Evolutionary conservation across 2,888 invertebrate species (phyloP).

Genomic region (Blastobasis lacticolella): DNA sequence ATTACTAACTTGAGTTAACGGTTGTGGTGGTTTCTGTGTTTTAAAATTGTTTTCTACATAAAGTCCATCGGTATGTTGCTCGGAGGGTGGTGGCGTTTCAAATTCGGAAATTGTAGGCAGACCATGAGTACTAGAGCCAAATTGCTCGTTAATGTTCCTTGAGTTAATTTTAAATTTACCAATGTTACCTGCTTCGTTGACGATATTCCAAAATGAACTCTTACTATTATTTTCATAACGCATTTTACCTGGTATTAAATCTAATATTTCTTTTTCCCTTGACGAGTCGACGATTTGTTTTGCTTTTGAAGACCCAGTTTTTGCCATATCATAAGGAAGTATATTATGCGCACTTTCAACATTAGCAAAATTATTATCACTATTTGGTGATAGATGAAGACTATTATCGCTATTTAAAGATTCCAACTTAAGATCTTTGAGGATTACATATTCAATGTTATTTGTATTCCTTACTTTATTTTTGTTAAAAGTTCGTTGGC

Average conservation of each 20-base stretch:
- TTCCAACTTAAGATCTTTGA: slow-evolving; percentile 36
- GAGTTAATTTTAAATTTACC: slow-evolving; percentile 23
- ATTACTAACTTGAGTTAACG: slow-evolving; percentile 20
- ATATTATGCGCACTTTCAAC: slow-evolving; percentile 30
- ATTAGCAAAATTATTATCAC: slow-evolving; percentile 28
- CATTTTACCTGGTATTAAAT: slow-evolving; percentile 17
- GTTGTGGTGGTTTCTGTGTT: slow-evolving; percentile 12
- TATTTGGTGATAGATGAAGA: slow-evolving; percentile 16
- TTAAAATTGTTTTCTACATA: slow-evolving; percentile 20
- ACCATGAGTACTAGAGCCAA: slow-evolving; percentile 20
- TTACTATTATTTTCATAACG: slow-evolving; percentile 17
- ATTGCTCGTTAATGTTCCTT: slow-evolving; percentile 14
- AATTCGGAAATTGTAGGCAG: slow-evolving; percentile 34
- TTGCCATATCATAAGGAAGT: slow-evolving; percentile 32
- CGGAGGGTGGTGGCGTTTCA: slow-evolving; percentile 47
- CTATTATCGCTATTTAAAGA: slow-evolving; percentile 28
- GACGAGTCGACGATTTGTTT: slow-evolving; percentile 12
- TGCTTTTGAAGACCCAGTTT: slow-evolving; percentile 13
- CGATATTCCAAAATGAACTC: slow-evolving; percentile 35
- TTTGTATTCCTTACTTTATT: slow-evolving; percentile 37
- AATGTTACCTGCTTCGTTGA: slow-evolving; percentile 24
- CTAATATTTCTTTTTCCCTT: slow-evolving; percentile 31
- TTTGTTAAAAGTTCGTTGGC: slow-evolving; percentile 38
- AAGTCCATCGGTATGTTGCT: slow-evolving; percentile 11
- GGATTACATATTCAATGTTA: slow-evolving; percentile 38